These are phyloP conservation scores for Achatina immaculata DNA, from an alignment of 1,140 invertebrate species.

Conservation along the genomic window DNA sequence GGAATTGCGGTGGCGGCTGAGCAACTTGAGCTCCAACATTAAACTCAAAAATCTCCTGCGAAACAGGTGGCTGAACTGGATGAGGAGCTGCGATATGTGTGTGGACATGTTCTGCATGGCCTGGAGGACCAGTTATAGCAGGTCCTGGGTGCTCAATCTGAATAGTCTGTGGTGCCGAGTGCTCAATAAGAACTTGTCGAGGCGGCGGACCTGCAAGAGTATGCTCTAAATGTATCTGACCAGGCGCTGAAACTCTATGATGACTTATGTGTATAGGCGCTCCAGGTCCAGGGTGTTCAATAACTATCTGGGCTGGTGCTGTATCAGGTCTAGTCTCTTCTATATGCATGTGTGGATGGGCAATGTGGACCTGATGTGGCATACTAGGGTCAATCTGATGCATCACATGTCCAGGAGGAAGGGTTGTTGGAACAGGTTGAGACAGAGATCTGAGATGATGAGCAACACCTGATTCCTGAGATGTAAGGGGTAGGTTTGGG, in stretches of 20 bases:
- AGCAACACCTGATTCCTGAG: slow-evolving; percentile 7
- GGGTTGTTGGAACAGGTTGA: not conserved
- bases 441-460: not conserved
- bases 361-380: slow-evolving; percentile 16
- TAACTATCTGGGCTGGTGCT: slow-evolving; percentile 19
- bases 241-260: slow-evolving; percentile 21
- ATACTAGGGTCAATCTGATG: slow-evolving; percentile 32
- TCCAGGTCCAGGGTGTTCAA: slow-evolving; percentile 24
- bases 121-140: slow-evolving; percentile 31
- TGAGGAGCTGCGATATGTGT: slow-evolving; percentile 1
- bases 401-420: slow-evolving; percentile 25
- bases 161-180: slow-evolving; percentile 15
- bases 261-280: slow-evolving; percentile 31
- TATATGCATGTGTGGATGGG: slow-evolving; percentile 28
- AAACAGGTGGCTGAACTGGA: not conserved
- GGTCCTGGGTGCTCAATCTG: slow-evolving; percentile 34
- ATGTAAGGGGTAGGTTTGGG: slow-evolving; percentile 22
- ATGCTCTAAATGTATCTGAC: not conserved
- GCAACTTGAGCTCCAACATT: slow-evolving; percentile 1
- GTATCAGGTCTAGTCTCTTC: slow-evolving; percentile 6
- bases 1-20: slow-evolving; percentile 16
- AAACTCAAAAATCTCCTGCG: slow-evolving; percentile 30
- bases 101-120: slow-evolving; percentile 29
- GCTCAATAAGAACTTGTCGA: slow-evolving; percentile 36
- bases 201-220: slow-evolving; percentile 43